A percentile compares a stretch with the other conserved stretches of the same genome.
Conservation (phyloP, 2,888 invertebrate species). For the Leptopilina drosophilae region DNA sequence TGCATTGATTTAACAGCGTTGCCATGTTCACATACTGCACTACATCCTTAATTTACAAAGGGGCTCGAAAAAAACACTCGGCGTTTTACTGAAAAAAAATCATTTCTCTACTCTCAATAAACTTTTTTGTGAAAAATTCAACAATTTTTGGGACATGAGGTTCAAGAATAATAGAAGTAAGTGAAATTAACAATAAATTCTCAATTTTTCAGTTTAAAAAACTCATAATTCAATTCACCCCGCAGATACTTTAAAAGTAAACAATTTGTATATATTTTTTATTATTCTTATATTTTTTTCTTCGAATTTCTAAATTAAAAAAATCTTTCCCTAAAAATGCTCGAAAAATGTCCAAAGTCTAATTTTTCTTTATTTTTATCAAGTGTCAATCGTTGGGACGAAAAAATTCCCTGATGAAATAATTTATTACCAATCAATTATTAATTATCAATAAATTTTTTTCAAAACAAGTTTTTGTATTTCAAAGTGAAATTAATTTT, state of each 20-base stretch:
- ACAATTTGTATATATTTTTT: no score
- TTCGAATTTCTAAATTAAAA: no score
- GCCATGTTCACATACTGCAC: slow-evolving; percentile 55
- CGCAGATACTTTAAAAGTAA: not conserved
- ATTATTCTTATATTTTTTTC: no score
- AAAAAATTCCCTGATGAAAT: no score
- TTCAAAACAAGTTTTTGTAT: no score
- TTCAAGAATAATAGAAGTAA: not conserved
- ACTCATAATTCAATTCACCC: not conserved
- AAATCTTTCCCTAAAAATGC: no score
- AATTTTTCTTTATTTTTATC: no score
- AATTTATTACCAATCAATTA: no score
- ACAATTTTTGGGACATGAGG: slow-evolving; percentile 20
- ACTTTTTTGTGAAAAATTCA: not conserved
- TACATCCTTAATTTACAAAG: slow-evolving; percentile 48
- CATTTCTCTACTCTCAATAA: not conserved
- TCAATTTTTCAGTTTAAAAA: not conserved
- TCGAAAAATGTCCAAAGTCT: no score
- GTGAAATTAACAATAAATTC: not conserved
- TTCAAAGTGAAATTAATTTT: no score
- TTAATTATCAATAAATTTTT: no score
- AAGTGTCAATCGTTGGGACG: no score
- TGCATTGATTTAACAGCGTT: slow-evolving; percentile 54
- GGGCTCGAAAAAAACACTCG: slow-evolving; percentile 50
- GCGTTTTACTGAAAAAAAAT: slow-evolving; percentile 16